A percentile compares a stretch with the other conserved stretches of the same genome.
Conservation (phyloP, 2,113 vertebrate species). For the Columbina picui region DNA sequence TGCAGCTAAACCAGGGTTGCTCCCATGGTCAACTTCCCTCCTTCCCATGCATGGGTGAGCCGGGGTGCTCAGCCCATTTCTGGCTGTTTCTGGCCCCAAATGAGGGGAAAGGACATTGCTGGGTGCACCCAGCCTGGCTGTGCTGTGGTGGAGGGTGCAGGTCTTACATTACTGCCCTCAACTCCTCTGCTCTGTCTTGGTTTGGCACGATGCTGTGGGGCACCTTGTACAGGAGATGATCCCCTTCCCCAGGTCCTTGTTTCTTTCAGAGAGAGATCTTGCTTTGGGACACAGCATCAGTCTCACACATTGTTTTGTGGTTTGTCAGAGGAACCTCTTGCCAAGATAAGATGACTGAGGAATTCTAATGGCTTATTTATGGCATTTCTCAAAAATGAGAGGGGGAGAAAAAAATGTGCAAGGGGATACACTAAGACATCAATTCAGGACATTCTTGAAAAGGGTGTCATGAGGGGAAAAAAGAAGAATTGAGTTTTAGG, state of each 20-base stretch:
- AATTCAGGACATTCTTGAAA: not conserved
- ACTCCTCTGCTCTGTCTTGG: not conserved
- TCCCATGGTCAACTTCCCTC: not conserved
- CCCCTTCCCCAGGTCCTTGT: not conserved
- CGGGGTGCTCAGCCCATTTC: not conserved
- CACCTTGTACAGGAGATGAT: not conserved
- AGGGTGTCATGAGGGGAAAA: not conserved
- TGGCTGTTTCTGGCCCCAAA: not conserved
- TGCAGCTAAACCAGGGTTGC: not conserved
- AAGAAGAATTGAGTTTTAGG: not conserved
- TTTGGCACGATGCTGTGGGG: not conserved
- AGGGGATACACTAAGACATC: not conserved
- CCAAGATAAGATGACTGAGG: not conserved
- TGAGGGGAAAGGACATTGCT: not conserved
- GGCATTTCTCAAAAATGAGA: not conserved
- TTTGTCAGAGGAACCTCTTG: not conserved
- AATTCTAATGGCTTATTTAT: not conserved
- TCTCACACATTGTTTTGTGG: not conserved
- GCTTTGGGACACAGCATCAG: fast-evolving
- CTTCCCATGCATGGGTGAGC: fast-evolving
- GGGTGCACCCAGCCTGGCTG: not conserved
- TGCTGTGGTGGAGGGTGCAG: not conserved
- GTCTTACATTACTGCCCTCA: not conserved
- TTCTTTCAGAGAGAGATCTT: not conserved
- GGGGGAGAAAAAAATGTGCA: not conserved